Conservation (phyloP, 2,797 vertebrate genomes). For the Thunnus albacares region DNA sequence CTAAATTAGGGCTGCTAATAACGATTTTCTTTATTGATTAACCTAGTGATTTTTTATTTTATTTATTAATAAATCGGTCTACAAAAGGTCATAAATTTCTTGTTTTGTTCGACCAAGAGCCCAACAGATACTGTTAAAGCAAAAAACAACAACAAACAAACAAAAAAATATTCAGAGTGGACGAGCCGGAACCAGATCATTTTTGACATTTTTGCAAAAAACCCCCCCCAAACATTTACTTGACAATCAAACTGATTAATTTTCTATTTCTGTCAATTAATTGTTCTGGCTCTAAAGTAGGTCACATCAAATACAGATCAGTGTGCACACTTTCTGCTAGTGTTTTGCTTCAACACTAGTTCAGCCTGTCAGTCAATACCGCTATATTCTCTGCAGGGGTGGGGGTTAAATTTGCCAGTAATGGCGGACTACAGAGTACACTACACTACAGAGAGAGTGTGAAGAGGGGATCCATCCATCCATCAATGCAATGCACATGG, state of each 20-base stretch:
- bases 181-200: neutral
- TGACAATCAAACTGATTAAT: neutral
- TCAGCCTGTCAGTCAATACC: slow-evolving; percentile 47
- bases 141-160: neutral
- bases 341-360: slow-evolving; percentile 13
- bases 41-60: neutral
- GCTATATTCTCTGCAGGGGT: slow-evolving; percentile 30
- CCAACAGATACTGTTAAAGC: neutral
- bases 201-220: neutral
- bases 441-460: neutral
- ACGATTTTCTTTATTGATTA: neutral
- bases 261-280: neutral
- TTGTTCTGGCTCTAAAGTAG: neutral
- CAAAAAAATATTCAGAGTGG: neutral
- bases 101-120: neutral
- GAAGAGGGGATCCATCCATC: slow-evolving; percentile 34
- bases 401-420: slow-evolving; percentile 33
- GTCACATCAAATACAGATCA: slow-evolving; percentile 16
- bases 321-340: slow-evolving; percentile 8
- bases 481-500: slow-evolving; percentile 34
- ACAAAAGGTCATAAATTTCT: neutral
- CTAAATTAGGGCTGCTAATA: neutral
- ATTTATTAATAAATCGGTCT: too few species aligned
- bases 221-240: too few species aligned
- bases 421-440: slow-evolving; percentile 44